These are phyloP conservation scores for Caenorhabditis sp. DNA, from an alignment of 2,888 invertebrate genomes.

Conservation along the genomic window DNA sequence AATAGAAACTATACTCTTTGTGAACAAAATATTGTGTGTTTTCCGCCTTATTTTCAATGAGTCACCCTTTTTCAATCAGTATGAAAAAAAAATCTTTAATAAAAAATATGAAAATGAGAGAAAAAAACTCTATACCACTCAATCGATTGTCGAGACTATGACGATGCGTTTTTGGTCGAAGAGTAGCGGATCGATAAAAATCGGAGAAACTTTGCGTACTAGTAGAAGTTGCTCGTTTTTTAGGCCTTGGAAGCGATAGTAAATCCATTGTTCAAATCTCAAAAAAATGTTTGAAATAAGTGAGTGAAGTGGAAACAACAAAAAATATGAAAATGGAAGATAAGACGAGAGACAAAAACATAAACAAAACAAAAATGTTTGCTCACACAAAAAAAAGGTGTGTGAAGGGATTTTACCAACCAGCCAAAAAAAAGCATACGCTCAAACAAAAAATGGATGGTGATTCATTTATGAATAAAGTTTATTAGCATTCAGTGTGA, in stretches of 20 bases:
- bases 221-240: neutral
- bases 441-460: too few species aligned
- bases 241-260: neutral
- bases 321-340: too few species aligned
- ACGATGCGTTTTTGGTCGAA: conserved; percentile 28
- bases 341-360: too few species aligned
- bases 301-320: too few species aligned
- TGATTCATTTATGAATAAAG: too few species aligned
- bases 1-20: too few species aligned
- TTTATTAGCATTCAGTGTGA: too few species aligned
- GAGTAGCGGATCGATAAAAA: conserved; percentile 31
- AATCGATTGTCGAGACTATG: conserved; percentile 10
- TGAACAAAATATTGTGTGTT: neutral
- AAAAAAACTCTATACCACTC: conserved; percentile 18
- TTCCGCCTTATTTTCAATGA: neutral
- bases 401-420: too few species aligned
- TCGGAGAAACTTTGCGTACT: conserved; percentile 16
- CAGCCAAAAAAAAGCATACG: too few species aligned
- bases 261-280: neutral
- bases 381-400: too few species aligned
- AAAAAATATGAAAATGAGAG: too few species aligned
- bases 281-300: neutral
- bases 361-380: too few species aligned
- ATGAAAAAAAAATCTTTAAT: neutral
- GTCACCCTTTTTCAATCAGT: neutral